Evolutionary conservation across 2,113 vertebrate genomes (phyloP).

Genomic region (Prunella fulvescens): DNA sequence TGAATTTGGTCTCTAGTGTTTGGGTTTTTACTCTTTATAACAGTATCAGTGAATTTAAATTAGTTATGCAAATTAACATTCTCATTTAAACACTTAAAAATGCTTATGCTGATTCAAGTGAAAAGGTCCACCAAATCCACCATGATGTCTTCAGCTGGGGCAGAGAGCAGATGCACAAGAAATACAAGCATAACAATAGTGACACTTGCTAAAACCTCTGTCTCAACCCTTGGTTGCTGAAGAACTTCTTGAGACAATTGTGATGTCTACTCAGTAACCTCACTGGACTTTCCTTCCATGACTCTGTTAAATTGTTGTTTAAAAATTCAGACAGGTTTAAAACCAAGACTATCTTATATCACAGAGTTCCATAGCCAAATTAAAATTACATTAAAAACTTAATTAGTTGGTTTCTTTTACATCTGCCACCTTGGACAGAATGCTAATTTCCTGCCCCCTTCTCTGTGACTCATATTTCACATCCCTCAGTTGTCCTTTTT

Average conservation of each 20-base stretch:
- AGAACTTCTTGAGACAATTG: background rate
- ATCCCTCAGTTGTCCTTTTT: background rate
- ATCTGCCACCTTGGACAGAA: background rate
- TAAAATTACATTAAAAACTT: background rate
- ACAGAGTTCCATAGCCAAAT: background rate
- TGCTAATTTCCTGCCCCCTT: background rate
- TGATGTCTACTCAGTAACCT: background rate
- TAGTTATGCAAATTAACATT: background rate
- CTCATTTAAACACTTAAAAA: background rate
- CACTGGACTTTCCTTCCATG: background rate
- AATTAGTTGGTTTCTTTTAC: background rate
- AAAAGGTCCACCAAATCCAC: background rate
- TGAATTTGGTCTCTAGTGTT: background rate
- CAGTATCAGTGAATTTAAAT: background rate
- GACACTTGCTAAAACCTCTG: background rate
- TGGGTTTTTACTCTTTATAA: background rate
- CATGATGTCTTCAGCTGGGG: background rate
- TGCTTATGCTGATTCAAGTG: background rate
- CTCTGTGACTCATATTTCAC: background rate
- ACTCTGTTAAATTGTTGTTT: background rate
- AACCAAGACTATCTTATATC: background rate
- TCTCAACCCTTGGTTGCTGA: background rate
- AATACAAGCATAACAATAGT: background rate
- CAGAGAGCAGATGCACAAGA: background rate
- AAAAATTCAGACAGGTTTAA: background rate